These are phyloP conservation scores for Melipona quadrifasciata DNA, from an alignment of 1,140 invertebrate species.

Conservation along the genomic window DNA sequence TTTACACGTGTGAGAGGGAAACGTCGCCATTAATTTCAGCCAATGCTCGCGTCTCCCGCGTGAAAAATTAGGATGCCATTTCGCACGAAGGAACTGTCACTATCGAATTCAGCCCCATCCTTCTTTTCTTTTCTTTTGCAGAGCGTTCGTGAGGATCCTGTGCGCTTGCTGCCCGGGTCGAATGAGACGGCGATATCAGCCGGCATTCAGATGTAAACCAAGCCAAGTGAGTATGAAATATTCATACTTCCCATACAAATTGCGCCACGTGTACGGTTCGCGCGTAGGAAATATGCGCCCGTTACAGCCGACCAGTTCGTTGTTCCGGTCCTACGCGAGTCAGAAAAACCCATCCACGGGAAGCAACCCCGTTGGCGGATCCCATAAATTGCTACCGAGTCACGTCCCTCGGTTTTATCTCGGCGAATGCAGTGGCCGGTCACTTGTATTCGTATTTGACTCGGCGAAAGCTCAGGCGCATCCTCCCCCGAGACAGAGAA, in stretches of 20 bases:
- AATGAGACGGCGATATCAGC: slow-evolving; percentile 89
- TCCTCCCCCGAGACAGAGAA: neutral
- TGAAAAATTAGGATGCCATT: too few species aligned
- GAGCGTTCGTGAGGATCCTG: slow-evolving; percentile 90
- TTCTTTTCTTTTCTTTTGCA: slow-evolving; percentile 83
- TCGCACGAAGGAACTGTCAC: too few species aligned
- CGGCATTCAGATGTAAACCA: slow-evolving; percentile 89
- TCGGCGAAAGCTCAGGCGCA: neutral
- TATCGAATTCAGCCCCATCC: neutral
- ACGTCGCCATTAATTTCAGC: too few species aligned
- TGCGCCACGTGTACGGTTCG: neutral
- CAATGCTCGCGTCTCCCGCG: too few species aligned
- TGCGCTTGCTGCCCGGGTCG: slow-evolving; percentile 91
- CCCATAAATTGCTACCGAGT: neutral
- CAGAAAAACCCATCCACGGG: neutral
- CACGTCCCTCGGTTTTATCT: slow-evolving; percentile 17
- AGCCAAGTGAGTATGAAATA: slow-evolving; percentile 86
- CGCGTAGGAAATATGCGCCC: neutral
- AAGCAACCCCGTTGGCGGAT: neutral
- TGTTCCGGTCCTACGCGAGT: neutral
- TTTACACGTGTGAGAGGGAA: too few species aligned
- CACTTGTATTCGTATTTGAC: slow-evolving; percentile 9
- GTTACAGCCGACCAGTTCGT: neutral
- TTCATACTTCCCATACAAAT: slow-evolving; percentile 2
- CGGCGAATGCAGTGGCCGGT: neutral